A percentile compares a stretch with the other conserved stretches of the same genome.
phyloP scores from a whole-genome alignment of 2,113 vertebrate species.

The mouse (Mus musculus) region DNA sequence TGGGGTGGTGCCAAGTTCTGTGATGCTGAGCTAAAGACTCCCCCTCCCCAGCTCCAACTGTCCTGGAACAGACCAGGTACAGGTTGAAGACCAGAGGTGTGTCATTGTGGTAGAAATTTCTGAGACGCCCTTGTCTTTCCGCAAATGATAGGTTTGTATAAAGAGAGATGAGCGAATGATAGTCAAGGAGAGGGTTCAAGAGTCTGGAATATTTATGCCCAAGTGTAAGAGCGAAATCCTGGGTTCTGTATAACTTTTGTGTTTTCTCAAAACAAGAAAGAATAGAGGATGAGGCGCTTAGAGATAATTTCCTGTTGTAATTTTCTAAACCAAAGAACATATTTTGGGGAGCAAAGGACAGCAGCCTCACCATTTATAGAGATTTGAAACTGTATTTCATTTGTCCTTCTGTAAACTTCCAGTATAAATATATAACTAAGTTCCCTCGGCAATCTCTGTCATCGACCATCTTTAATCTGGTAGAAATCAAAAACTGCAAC shows the following conservation, averaged over 20 bases:
- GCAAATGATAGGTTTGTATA: neutral
- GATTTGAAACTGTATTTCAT: neutral
- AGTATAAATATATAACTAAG: neutral
- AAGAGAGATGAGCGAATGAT: neutral
- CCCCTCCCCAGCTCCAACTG: neutral
- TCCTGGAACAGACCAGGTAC: neutral
- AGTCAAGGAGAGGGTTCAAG: neutral
- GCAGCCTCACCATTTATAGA: neutral
- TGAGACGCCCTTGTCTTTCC: neutral
- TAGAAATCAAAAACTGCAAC: neutral
- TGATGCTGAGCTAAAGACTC: neutral
- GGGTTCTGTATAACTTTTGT: neutral
- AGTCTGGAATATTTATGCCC: neutral
- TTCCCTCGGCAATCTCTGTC: neutral
- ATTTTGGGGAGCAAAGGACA: neutral
- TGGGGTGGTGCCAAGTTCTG: neutral
- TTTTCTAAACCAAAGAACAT: neutral
- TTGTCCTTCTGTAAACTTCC: neutral
- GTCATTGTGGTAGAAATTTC: neutral
- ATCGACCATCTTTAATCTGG: slow-evolving; percentile 14
- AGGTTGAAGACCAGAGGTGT: neutral
- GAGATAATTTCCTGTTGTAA: neutral
- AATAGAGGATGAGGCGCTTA: neutral
- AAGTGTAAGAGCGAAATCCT: neutral
- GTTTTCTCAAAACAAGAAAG: slow-evolving; percentile 40